Evolutionary conservation across 2,797 vertebrate species (phyloP).

Genomic region (Kryptolebias ocellatus): DNA sequence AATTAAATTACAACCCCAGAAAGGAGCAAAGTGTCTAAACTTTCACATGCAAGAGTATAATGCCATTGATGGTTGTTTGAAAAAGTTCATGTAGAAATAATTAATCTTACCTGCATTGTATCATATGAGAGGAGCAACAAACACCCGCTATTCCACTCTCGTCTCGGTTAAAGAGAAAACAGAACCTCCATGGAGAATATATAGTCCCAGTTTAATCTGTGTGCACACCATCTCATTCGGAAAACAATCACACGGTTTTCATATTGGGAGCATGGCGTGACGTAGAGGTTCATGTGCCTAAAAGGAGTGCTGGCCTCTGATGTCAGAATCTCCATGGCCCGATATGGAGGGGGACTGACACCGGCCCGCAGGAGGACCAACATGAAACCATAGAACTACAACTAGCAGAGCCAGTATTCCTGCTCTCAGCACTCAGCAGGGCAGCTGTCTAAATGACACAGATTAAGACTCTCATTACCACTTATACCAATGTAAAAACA

Average conservation of each 20-base stretch:
- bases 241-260: constrained; percentile 78
- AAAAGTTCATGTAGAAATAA: constrained; percentile 4
- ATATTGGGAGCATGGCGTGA: constrained; percentile 66
- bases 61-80: neutral
- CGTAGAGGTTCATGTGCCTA: constrained; percentile 65
- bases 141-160: constrained; percentile 1
- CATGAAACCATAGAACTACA: constrained; percentile 47
- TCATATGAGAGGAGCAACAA: constrained; percentile 13
- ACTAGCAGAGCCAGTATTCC: constrained; percentile 26
- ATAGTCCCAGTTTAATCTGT: constrained; percentile 50
- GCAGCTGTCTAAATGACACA: neutral
- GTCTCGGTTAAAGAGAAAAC: constrained; percentile 25
- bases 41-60: neutral
- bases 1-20: neutral
- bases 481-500: neutral
- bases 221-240: constrained; percentile 58
- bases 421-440: neutral
- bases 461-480: neutral
- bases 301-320: constrained; percentile 57
- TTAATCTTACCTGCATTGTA: constrained; percentile 72
- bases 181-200: constrained; percentile 30
- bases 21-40: neutral
- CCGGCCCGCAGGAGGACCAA: constrained; percentile 31
- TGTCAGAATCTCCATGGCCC: constrained; percentile 68
- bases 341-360: constrained; percentile 53